Base-by-base conservation (phyloP, 1,140 invertebrate species). In the Hyphantria cunea region DNA sequence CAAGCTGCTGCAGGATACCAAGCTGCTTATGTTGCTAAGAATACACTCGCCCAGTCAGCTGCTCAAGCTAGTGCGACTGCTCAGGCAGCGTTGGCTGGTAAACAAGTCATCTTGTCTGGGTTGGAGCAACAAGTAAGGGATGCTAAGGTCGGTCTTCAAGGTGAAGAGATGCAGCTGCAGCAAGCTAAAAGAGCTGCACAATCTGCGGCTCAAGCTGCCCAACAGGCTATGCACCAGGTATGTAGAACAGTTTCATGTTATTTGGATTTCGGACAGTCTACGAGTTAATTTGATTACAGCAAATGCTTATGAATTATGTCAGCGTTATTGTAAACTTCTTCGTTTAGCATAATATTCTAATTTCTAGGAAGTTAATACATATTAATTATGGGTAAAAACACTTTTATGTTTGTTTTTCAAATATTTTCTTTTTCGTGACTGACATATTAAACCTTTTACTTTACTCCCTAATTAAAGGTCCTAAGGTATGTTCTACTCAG, bases 1-100 rank as follows among this genome's bases (percentile, higher is more conserved):
- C 94, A 95, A 70, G 92, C 93, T 14, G 92, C 93, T 0, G 94
- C 94, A 0, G 94, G 93, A 1, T 92, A 92, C 47, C 94, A 95
- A 77, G 94, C 94, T 0, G 94, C 94, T 0, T 95, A 94, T 70
- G 92, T 94, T 0, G 94, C 94, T 0, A 95, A 95, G 81, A 95
- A 95, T 68, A 94, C 93, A 0, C 70, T 95, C 45, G 94, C 94
- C 6, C 94, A 95, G 72, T 92, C 93, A 2, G 94, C 94, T 0
- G 93, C 93, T 0, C 93, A 94, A 55, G 92, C 94, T 51, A 94
- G 93, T 34, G 93, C 93, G 0, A 95, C 94, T 0, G 94, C 94
- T 0, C 93, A 94, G 54, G 94, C 94, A 0, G 94, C 94, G 37
- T 80, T 95, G 2, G 93, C 94, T 44, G 94, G 94, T 39, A 95